These are phyloP conservation scores for Actenoides hombroni DNA, from an alignment of 2,113 vertebrate species.

Conservation along the genomic window DNA sequence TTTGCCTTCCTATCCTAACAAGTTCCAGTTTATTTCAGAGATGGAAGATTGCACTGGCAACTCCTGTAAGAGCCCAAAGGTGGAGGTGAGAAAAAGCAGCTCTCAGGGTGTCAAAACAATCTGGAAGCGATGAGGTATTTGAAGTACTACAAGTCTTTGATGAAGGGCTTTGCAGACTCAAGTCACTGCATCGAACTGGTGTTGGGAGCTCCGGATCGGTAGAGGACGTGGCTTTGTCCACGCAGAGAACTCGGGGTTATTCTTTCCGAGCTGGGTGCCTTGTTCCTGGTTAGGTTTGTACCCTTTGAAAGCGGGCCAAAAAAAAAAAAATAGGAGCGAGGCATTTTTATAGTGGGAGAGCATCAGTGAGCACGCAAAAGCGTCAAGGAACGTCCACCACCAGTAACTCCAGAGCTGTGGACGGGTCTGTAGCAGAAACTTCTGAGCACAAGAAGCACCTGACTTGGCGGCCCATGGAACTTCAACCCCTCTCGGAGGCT, in stretches of 20 bases:
- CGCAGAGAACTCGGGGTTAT: rapidly evolving
- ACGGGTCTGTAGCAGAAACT: too few relatives aligned
- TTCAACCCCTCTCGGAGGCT: not conserved
- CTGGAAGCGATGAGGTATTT: not conserved
- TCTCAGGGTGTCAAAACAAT: not conserved
- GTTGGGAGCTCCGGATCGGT: not conserved
- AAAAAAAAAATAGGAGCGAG: too few relatives aligned
- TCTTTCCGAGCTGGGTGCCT: rapidly evolving
- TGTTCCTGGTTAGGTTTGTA: not conserved
- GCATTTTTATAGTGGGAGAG: not conserved
- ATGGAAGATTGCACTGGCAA: not conserved
- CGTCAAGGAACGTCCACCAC: too few relatives aligned
- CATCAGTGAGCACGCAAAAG: too few relatives aligned
- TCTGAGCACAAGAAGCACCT: rapidly evolving
- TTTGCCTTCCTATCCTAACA: not conserved
- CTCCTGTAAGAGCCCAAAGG: not conserved
- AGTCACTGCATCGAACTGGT: rapidly evolving
- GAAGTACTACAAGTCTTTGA: not conserved
- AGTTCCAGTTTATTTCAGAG: not conserved
- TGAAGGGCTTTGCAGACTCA: not conserved
- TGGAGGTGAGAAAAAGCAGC: not conserved
- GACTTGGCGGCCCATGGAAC: rapidly evolving
- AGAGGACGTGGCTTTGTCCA: not conserved
- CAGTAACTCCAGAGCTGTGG: too few relatives aligned
- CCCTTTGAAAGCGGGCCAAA: not conserved